phyloP scores from a whole-genome alignment of 2,113 vertebrate species.

The Chlorodrepanis virens region DNA sequence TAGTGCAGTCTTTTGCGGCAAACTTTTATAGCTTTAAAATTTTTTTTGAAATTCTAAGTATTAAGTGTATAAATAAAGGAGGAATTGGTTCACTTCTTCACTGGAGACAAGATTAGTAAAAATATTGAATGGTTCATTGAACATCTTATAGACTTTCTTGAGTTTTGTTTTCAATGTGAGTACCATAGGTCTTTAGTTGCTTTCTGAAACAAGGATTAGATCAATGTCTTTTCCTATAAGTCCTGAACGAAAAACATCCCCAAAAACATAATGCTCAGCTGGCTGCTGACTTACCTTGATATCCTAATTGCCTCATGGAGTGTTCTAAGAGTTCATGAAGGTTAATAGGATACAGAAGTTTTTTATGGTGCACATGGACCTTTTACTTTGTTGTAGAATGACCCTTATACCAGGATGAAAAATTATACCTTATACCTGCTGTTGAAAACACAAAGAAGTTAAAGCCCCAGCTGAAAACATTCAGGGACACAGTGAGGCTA shows the following conservation, averaged over 20 bases:
- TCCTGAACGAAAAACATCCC: background rate
- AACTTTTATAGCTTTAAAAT: background rate
- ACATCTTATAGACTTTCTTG: background rate
- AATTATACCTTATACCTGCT: background rate
- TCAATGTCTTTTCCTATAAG: background rate
- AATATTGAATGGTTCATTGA: background rate
- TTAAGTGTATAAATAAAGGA: background rate
- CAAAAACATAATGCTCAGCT: background rate
- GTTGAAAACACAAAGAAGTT: background rate
- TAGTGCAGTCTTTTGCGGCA: background rate
- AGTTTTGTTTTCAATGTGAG: background rate
- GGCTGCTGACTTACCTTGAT: background rate
- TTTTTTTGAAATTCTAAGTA: background rate
- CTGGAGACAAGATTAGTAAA: background rate
- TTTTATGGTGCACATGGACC: background rate
- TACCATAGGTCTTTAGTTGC: background rate
- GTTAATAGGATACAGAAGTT: background rate
- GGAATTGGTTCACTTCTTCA: background rate
- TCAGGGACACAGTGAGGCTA: background rate
- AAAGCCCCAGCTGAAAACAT: background rate
- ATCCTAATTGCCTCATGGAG: background rate
- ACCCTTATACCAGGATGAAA: background rate
- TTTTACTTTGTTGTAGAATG: background rate
- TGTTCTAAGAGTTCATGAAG: background rate
- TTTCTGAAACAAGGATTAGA: background rate